Evolutionary conservation across 2,888 invertebrate species (phyloP).

Genomic region (Drosophila infuscata): DNA sequence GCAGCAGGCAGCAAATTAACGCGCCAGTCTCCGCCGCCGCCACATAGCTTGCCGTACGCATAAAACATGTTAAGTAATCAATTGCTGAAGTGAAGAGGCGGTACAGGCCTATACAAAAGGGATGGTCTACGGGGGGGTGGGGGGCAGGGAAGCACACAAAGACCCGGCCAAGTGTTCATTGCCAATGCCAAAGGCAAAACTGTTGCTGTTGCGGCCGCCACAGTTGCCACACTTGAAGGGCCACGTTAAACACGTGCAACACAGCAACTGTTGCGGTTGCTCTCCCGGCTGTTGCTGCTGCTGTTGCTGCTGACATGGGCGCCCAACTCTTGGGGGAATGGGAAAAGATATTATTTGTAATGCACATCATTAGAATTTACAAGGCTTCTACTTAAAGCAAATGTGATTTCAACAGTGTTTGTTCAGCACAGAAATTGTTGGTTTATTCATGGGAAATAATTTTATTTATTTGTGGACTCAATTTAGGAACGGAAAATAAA

Average conservation of each 20-base stretch:
- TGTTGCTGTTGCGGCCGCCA: slow-evolving; percentile 27
- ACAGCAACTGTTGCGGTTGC: slow-evolving; percentile 18
- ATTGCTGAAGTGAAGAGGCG: slow-evolving; percentile 67
- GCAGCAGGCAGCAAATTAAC: slow-evolving; percentile 63
- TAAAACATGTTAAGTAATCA: slow-evolving; percentile 84
- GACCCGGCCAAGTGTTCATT: slow-evolving; percentile 66
- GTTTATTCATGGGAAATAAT: neutral
- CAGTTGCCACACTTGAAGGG: slow-evolving; percentile 67
- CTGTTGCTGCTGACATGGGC: slow-evolving; percentile 10
- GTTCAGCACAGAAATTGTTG: neutral
- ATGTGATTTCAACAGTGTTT: neutral
- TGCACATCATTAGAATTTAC: neutral
- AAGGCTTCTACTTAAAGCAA: neutral
- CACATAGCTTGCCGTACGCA: slow-evolving; percentile 78
- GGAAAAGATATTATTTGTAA: neutral
- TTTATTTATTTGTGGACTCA: neutral
- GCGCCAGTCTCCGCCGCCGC: slow-evolving; percentile 75
- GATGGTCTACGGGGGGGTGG: neutral
- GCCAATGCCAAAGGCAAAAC: slow-evolving; percentile 67
- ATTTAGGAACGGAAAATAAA: neutral
- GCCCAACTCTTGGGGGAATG: neutral
- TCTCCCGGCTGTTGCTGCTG: slow-evolving; percentile 7
- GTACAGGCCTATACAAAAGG: slow-evolving; percentile 1
- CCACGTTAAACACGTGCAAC: slow-evolving; percentile 68
- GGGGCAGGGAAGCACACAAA: neutral